Evolutionary conservation across 2,797 vertebrate genomes (phyloP), one percentile per base, ranked within the genome.

Genomic region (Cossypha heuglini): DNA sequence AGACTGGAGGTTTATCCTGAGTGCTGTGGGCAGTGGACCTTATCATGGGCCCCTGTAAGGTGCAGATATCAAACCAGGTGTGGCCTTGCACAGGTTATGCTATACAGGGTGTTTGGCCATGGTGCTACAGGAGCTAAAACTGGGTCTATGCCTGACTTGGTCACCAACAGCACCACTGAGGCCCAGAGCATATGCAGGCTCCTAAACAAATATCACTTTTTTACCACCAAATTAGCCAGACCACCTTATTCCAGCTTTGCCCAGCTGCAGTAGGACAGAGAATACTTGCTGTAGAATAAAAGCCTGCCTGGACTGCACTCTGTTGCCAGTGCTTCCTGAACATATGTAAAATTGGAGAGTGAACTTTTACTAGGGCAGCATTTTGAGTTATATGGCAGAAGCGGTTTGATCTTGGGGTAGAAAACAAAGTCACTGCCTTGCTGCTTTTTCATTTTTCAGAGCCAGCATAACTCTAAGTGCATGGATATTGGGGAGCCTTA

Each of bases 61-160:
- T 6, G 22, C 12, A 68, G 29, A 1, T 31, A 10, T 1, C 17
- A 67, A 45, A 45, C 16, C 22, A 28, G 6, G 4, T 4, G 11
- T 37, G 75, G 21, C 21, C 40, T 51, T 21, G 35, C 2, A 3
- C 18, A 38, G 28, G 24, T 52, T 51, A 5, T 4, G 1, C n/a
- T 38, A 0, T 2, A 18, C 16, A 4, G 35, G 15, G 2, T n/a
- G 4, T 24, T 66, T 51, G 52, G 19, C n/a, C 9, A 0, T 9
- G 21, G 13, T 40, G 37, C 59, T 59, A 2, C 10, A 24, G 63
- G 11, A 77, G 6, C 52, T 75, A 19, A n/a, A 33, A 14, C 57
- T 19, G 8, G 13, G 6, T 10, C 33, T 67, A 15, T 59, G 61
- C 52, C 37, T 40, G 26, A 4, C 52, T 59, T 49, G 22, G 22